Base-by-base conservation (phyloP, 2,113 vertebrate species). In the Otolemur garnettii region DNA sequence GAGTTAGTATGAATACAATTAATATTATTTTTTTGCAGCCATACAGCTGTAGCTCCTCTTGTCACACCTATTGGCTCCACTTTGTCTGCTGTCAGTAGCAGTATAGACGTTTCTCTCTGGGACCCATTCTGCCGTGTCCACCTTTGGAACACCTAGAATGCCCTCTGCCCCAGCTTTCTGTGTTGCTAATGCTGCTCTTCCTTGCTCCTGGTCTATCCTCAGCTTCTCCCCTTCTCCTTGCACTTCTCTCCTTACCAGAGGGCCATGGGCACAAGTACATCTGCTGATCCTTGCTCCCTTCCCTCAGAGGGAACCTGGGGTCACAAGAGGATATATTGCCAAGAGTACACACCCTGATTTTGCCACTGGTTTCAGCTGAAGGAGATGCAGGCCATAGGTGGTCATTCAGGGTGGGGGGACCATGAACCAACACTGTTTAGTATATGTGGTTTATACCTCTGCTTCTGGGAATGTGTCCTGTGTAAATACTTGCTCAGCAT, bases 21-120 rank as follows among this genome's bases (percentile, higher is more conserved):
- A 62, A 21, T 78, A 26, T 3, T 8, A 68, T 38, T 77, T 83
- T 13, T 4, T 72, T 79, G 53, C 28, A 62, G 53, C 69, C 75
- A 92, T 68, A 30, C n/a, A 38, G 60, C 19, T 35, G 30, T 60
- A 68, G 60, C 90, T 82, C 53, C 93, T 93, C 42, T 42, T 7
- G 13, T 71, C n/a, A 62, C 22, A 8, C 89, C 86, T 59, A 5
- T 69, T 42, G 55, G 60, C 30, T 69, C 60, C 38, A 38, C 30
- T 11, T 72, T 59, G 11, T 18, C 35, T n/a, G 3, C 83, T 9
- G 5, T 62, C 21, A 68, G 50, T 42, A 53, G 33, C 45, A 77
- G 2, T 30, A 30, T 59, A 14, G 59, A 30, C 2, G 1, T 26
- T 45, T 59, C 21, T 75, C 78, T 72, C 60, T 60, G 68, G 60